A percentile compares a stretch with the other conserved stretches of the same genome.
Evolutionary conservation across 1,140 invertebrate genomes (phyloP).

Genomic region (Chironomus striatipennis): DNA sequence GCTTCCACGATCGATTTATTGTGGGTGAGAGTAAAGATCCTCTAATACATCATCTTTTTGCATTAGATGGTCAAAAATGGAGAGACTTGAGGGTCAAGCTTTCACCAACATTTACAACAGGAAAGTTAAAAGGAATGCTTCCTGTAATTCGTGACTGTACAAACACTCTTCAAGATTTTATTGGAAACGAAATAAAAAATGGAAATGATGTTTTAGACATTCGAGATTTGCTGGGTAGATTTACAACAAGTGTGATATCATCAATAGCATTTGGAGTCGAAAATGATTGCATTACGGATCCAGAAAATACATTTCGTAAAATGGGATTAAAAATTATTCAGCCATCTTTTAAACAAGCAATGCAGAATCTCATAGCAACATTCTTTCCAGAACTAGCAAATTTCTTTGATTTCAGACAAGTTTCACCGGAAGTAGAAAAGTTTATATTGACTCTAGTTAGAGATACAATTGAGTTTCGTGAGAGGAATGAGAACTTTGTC

Average conservation of each 20-base stretch:
- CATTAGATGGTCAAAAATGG: constrained; percentile 40
- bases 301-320: constrained; percentile 31
- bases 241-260: constrained; percentile 34
- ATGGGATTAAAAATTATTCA: too few species aligned
- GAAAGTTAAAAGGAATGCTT: constrained; percentile 45
- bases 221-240: constrained; percentile 32
- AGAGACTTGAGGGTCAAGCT: constrained; percentile 35
- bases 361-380: too few species aligned
- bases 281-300: constrained; percentile 32
- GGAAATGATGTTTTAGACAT: constrained; percentile 28
- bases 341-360: constrained; percentile 29
- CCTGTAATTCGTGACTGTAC: constrained; percentile 35
- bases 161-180: constrained; percentile 29
- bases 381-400: constrained; percentile 30
- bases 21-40: too few species aligned
- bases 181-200: constrained; percentile 25
- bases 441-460: constrained; percentile 29
- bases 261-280: constrained; percentile 39
- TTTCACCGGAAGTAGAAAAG: too few species aligned
- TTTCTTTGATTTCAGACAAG: constrained; percentile 27
- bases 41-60: constrained; percentile 40
- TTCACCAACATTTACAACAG: constrained; percentile 42
- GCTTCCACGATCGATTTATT: too few species aligned
- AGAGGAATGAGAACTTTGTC: too few species aligned
- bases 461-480: too few species aligned